phyloP scores from a whole-genome alignment of 2,797 vertebrate genomes.

The Microctenopoma steveboyesi region DNA sequence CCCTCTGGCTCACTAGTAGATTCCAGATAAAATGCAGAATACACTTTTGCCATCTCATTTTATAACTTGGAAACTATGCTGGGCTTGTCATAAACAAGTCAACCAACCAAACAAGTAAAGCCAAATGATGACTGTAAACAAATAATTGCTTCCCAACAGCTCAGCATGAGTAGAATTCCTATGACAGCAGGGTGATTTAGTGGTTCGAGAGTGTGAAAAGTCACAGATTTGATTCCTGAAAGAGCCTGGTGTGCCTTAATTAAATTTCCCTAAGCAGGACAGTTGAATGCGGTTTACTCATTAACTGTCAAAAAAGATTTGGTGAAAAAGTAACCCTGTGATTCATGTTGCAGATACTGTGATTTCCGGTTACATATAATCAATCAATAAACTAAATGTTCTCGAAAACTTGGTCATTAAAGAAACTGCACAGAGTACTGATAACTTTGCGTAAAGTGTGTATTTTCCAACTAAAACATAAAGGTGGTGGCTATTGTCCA shows the following conservation, averaged over 20 bases:
- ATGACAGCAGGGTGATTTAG: conserved; percentile 8
- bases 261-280: conserved; percentile 10
- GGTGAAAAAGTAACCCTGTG: too few relatives aligned
- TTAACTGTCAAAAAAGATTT: background rate
- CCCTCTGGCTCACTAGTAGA: background rate
- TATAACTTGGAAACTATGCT: conserved; percentile 56
- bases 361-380: too few relatives aligned
- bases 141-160: conserved; percentile 54
- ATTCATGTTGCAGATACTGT: too few relatives aligned
- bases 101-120: conserved; percentile 46
- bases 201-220: conserved; percentile 33
- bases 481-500: too few relatives aligned
- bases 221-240: conserved; percentile 25
- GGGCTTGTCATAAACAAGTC: conserved; percentile 54
- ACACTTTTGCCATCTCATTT: conserved; percentile 45
- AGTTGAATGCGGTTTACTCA: background rate
- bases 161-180: conserved; percentile 30
- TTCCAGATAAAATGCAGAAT: conserved; percentile 20
- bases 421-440: too few relatives aligned
- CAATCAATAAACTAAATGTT: too few relatives aligned
- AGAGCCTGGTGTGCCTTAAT: conserved; percentile 27
- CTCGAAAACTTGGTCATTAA: too few relatives aligned
- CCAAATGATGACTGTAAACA: conserved; percentile 36
- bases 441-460: too few relatives aligned
- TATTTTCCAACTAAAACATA: too few relatives aligned